Conservation (phyloP, 2,113 vertebrate species). For the Ptyas mucosa region DNA sequence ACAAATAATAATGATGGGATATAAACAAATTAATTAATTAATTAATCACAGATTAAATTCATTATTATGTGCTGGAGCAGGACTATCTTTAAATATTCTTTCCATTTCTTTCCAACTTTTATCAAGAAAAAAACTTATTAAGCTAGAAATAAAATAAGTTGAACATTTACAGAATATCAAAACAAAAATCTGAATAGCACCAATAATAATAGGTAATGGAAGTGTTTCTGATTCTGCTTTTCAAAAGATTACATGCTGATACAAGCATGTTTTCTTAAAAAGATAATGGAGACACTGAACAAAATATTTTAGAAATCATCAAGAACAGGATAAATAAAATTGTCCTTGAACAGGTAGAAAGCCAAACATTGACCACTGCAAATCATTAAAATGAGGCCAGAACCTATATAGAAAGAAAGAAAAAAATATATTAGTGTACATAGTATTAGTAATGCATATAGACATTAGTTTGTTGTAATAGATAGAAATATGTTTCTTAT, state of each 20-base stretch:
- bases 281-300: not conserved
- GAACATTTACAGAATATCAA: not conserved
- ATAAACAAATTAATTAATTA: not conserved
- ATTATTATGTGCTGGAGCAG: not conserved
- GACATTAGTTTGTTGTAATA: not conserved
- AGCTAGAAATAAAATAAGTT: not conserved
- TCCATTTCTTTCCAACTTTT: not conserved
- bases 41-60: not conserved
- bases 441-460: not conserved
- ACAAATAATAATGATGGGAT: not conserved
- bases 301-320: constrained; percentile 77
- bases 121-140: not conserved
- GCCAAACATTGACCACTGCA: constrained; percentile 83
- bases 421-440: constrained; percentile 29
- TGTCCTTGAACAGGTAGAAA: constrained; percentile 83
- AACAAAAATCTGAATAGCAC: not conserved
- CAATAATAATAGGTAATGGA: not conserved
- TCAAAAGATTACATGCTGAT: not conserved
- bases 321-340: constrained; percentile 85
- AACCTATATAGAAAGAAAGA: constrained; percentile 68
- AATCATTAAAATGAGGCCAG: constrained; percentile 85
- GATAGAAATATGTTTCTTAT: not conserved
- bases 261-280: not conserved
- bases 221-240: constrained; percentile 17
- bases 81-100: not conserved